Conservation (phyloP, 1,140 invertebrate species). For the Nephila pilipes region DNA sequence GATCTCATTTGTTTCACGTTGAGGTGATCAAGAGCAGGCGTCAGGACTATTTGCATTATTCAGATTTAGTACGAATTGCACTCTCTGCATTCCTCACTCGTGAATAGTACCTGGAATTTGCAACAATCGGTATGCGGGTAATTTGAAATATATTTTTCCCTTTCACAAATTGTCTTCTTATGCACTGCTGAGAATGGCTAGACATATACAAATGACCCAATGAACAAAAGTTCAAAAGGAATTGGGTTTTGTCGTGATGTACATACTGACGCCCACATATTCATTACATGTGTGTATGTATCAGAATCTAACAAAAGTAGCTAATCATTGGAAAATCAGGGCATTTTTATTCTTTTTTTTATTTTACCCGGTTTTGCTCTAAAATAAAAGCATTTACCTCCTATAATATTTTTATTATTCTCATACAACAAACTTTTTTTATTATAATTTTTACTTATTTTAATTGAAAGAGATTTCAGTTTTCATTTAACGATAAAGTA, state of each 20-base stretch:
- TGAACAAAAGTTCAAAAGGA: background rate
- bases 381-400: no score
- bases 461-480: no score
- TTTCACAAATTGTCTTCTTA: background rate
- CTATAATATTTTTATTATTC: no score
- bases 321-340: no score
- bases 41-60: constrained; percentile 47
- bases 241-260: background rate
- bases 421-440: no score
- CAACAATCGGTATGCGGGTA: constrained; percentile 14
- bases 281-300: no score
- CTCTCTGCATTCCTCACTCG: background rate
- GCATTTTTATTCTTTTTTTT: no score
- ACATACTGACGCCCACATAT: no score
- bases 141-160: background rate
- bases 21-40: constrained; percentile 44
- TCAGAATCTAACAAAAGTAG: no score
- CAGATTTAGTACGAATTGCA: background rate
- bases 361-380: no score
- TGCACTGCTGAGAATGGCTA: background rate
- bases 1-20: constrained; percentile 40
- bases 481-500: no score
- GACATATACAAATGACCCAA: background rate
- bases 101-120: background rate
- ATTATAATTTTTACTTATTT: no score